Base-by-base conservation (phyloP, 1,140 invertebrate species). In the Caenorhabditis elegans region DNA sequence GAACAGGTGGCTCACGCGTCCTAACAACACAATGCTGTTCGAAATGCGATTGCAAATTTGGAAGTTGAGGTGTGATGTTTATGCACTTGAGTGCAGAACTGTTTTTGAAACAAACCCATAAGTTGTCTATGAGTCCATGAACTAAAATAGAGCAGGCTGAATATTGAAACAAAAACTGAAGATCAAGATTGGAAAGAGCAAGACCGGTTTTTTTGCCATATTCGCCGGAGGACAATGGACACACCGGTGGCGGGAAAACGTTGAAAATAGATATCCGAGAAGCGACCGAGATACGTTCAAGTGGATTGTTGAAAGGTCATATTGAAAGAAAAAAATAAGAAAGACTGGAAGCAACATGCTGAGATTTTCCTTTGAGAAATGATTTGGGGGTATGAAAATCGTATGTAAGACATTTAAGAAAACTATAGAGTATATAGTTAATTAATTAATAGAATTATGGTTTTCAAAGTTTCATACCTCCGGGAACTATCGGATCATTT, bases 81-180 rank as follows among this genome's bases (percentile, higher is more conserved):
- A 24, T 60, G 53, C 53, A 60, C 53, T 60, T 60, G 60, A 39
- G 60, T 26, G 22, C 13, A 39, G 26, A 13, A 22, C 36, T 39
- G 60, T 70, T 70, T 70, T 70, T 70, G 60, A 39, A 70, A 22
- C 60, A 70, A 39, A 70, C 60, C 39, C 60, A 43, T 36, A 39
- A 70, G 60, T 70, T 39, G 60, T 70, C 60, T 70, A 24, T 28
- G n/a, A n/a, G n/a, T 4, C 26, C 3, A 26, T 8, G 10, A 6
- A 39, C 6, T 3, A 70, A 43, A 22, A 39, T 31, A 2, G 34
- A 8, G n/a, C 1, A 70, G n/a, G 34, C n/a, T 24, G 60, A 70
- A 28, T 31, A 60, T 17, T 70, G 60, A 70, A 70, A 39, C 60
- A 70, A 70, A 70, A 70, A 70, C 34, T 70, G 60, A 70, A 70